phyloP scores from a whole-genome alignment of 2,797 vertebrate species.

The Pantherophis alleghaniensis region DNA sequence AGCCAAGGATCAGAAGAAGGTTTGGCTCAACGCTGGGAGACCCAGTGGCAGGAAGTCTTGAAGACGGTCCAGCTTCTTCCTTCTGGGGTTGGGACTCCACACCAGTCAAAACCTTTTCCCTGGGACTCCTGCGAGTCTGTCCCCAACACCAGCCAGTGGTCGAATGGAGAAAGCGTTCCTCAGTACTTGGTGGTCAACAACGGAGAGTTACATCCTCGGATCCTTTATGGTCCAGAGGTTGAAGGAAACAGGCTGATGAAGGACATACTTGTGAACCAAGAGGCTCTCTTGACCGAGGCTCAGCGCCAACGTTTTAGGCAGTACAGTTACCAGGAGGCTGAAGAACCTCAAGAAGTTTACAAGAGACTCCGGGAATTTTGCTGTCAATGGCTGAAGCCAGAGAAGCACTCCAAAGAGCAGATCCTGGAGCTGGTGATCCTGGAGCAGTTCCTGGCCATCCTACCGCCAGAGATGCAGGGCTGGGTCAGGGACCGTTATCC shows the following conservation, averaged over 20 bases:
- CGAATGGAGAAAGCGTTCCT: not conserved
- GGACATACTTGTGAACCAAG: not conserved
- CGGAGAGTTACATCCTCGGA: not conserved
- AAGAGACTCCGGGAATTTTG: slow-evolving; percentile 36
- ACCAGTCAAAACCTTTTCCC: not conserved
- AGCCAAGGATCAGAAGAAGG: not conserved
- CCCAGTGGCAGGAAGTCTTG: slow-evolving; percentile 38
- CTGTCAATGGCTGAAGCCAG: slow-evolving; percentile 43
- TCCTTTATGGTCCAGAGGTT: not conserved
- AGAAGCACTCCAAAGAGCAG: slow-evolving; percentile 53
- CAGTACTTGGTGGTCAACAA: not conserved
- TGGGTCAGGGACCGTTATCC: slow-evolving; percentile 30
- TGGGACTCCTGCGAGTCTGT: not conserved
- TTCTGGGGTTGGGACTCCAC: not conserved
- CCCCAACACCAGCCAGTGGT: not conserved
- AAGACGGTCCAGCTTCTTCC: not conserved
- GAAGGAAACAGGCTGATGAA: not conserved
- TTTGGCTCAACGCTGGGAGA: slow-evolving; percentile 18
- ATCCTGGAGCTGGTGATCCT: slow-evolving; percentile 56
- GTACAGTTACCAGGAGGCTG: not conserved
- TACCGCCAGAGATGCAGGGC: slow-evolving; percentile 41
- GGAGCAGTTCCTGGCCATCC: slow-evolving; percentile 51
- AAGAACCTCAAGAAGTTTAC: not conserved
- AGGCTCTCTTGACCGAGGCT: not conserved
- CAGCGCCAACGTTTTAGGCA: slow-evolving; percentile 40